These are phyloP conservation scores for Baccha elongata DNA, from an alignment of 2,888 invertebrate species.

Conservation along the genomic window DNA sequence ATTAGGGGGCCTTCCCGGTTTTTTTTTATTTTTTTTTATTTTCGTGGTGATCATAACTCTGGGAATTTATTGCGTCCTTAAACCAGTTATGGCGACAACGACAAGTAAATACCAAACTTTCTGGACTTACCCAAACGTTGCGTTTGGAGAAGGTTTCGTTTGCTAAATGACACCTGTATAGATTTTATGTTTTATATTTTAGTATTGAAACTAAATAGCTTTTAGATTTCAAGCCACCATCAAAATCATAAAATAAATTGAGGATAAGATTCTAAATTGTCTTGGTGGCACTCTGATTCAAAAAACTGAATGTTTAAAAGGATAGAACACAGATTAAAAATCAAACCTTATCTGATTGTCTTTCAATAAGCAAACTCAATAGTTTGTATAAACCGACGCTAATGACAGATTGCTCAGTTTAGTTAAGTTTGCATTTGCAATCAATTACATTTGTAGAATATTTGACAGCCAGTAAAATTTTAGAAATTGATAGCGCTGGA, in stretches of 20 bases:
- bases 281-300: too few relatives aligned
- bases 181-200: slow-evolving; percentile 41
- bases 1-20: slow-evolving; percentile 59
- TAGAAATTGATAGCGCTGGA: too few relatives aligned
- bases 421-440: too few relatives aligned
- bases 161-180: slow-evolving; percentile 13
- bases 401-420: too few relatives aligned
- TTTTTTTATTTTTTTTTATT: not conserved
- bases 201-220: slow-evolving; percentile 44
- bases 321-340: too few relatives aligned
- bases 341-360: too few relatives aligned
- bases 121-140: not conserved
- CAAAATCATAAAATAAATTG: slow-evolving; percentile 23
- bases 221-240: not conserved
- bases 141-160: slow-evolving; percentile 1
- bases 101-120: slow-evolving; percentile 30
- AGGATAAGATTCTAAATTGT: too few relatives aligned
- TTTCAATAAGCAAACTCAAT: too few relatives aligned
- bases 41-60: slow-evolving; percentile 53
- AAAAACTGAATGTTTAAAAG: too few relatives aligned
- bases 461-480: too few relatives aligned
- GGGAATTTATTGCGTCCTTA: slow-evolving; percentile 61
- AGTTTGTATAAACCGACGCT: too few relatives aligned
- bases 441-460: too few relatives aligned
- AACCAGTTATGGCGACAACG: slow-evolving; percentile 56